Conservation (phyloP, 2,113 vertebrate genomes). For the Oxyruncus cristatus region DNA sequence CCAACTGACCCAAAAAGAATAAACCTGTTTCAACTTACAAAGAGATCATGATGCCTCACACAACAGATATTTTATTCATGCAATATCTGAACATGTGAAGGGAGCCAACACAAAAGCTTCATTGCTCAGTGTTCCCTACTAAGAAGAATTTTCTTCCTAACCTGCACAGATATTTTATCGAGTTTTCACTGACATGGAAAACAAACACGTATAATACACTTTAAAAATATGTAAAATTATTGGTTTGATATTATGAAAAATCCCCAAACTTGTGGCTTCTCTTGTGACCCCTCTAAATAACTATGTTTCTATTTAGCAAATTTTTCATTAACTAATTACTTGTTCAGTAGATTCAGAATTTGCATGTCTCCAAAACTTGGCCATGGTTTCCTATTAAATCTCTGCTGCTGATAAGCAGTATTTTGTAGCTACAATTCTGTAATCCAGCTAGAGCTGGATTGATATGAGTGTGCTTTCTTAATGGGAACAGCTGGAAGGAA, state of each 20-base stretch:
- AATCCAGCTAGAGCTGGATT: background rate
- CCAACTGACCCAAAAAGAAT: no score
- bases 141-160: background rate
- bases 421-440: background rate
- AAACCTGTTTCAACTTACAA: background rate
- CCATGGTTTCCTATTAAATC: background rate
- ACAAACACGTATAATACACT: background rate
- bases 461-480: background rate
- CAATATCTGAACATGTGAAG: background rate
- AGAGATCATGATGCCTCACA: background rate
- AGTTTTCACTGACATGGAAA: background rate
- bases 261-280: background rate
- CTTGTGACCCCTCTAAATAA: background rate
- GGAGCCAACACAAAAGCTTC: background rate
- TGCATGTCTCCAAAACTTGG: background rate
- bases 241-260: background rate
- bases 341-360: background rate
- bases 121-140: accelerated
- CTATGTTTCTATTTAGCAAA: background rate
- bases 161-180: background rate
- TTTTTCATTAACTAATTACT: background rate
- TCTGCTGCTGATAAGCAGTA: background rate
- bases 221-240: background rate
- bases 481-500: background rate
- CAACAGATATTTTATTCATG: background rate